These are phyloP conservation scores for Ceyx cyanopectus DNA, from an alignment of 2,113 vertebrate species.

Conservation along the genomic window DNA sequence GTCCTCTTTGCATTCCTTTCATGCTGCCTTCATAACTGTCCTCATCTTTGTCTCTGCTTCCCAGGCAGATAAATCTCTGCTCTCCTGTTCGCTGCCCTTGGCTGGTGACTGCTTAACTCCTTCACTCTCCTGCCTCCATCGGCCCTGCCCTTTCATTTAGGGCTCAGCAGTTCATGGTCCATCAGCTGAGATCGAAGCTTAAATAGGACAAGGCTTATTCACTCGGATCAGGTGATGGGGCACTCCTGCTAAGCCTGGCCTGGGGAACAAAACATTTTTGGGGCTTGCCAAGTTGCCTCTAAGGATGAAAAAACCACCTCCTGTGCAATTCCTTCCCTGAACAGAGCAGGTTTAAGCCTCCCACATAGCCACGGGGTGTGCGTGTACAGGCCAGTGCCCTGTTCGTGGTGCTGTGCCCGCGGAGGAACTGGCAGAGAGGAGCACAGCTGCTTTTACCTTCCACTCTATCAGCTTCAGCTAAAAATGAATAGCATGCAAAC, in stretches of 20 bases:
- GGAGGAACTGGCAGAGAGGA: background rate
- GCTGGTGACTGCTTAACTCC: background rate
- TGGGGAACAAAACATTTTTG: conserved; percentile 1
- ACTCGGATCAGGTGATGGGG: conserved; percentile 19
- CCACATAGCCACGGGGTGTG: background rate
- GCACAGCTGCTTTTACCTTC: background rate
- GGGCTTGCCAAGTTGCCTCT: conserved; percentile 6
- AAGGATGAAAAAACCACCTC: background rate
- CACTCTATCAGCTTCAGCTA: background rate
- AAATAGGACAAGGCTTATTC: conserved; percentile 27
- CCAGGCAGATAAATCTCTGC: background rate
- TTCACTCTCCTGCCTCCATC: background rate
- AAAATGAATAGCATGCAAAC: background rate
- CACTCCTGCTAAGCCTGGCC: background rate
- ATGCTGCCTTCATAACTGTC: background rate
- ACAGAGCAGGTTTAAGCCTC: background rate
- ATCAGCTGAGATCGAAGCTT: background rate
- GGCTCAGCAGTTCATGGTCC: conserved; percentile 28
- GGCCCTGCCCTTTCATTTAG: background rate
- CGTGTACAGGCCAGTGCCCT: background rate
- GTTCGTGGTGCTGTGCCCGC: background rate
- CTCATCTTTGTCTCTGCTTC: background rate
- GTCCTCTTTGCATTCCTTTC: background rate
- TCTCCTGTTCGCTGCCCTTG: background rate
- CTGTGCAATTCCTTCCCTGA: background rate